phyloP scores from a whole-genome alignment of 2,797 vertebrate genomes.

The Danio kyathit region DNA sequence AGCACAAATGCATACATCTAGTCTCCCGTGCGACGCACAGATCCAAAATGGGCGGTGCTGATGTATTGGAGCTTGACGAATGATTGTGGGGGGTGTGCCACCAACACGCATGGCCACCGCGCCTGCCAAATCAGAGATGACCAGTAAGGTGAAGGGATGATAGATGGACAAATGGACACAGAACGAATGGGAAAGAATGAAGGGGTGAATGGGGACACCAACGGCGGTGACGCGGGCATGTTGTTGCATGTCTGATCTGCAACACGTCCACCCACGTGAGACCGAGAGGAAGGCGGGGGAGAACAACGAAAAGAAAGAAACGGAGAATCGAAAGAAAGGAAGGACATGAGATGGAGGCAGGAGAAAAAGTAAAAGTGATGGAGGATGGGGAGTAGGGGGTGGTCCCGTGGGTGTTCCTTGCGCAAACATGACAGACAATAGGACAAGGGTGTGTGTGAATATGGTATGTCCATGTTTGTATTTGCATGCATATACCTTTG shows the following conservation, averaged over 20 bases:
- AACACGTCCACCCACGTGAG: slow-evolving; percentile 50
- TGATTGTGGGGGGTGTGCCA: slow-evolving; percentile 9
- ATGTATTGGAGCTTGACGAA: slow-evolving; percentile 47
- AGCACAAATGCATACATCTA: slow-evolving; percentile 46
- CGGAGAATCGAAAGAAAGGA: slow-evolving; percentile 23
- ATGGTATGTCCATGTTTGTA: neutral
- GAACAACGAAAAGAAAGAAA: neutral
- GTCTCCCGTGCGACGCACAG: slow-evolving; percentile 23
- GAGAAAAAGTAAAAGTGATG: slow-evolving; percentile 41
- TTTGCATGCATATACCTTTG: slow-evolving; percentile 38
- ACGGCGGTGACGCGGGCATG: slow-evolving; percentile 39
- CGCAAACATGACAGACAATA: slow-evolving; percentile 43
- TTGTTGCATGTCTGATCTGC: slow-evolving; percentile 60
- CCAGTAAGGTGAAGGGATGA: slow-evolving; percentile 53
- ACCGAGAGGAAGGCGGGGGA: slow-evolving; percentile 27
- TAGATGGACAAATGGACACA: slow-evolving; percentile 37
- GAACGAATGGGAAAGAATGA: slow-evolving; percentile 53
- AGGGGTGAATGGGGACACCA: slow-evolving; percentile 17
- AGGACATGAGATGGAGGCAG: slow-evolving; percentile 26
- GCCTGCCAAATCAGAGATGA: slow-evolving; percentile 43
- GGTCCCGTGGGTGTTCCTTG: slow-evolving; percentile 41
- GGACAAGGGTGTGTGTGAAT: slow-evolving; percentile 38
- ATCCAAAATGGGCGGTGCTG: slow-evolving; percentile 4
- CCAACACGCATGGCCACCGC: slow-evolving; percentile 15
- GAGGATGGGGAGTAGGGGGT: slow-evolving; percentile 55